phyloP scores from a whole-genome alignment of 1,140 invertebrate genomes.

The Caerostris darwini region DNA sequence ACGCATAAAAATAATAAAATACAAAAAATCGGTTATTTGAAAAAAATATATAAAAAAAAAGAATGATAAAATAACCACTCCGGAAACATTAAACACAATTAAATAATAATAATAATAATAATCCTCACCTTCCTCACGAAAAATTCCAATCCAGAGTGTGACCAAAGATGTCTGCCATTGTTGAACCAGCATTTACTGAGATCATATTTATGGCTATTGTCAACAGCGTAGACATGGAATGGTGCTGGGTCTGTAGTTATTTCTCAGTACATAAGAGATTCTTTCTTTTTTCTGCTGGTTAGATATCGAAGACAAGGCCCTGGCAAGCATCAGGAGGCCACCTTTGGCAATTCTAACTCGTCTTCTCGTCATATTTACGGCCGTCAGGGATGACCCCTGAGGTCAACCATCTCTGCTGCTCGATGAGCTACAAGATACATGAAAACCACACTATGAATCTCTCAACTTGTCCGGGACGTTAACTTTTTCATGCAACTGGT shows the following conservation, averaged over 20 bases:
- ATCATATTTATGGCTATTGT: slow-evolving; percentile 69
- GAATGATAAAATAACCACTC: no score
- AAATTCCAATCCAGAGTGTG: neutral
- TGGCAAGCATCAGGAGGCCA: slow-evolving; percentile 69
- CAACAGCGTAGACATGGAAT: slow-evolving; percentile 71
- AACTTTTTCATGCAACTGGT: slow-evolving; percentile 23
- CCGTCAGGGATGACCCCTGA: slow-evolving; percentile 50
- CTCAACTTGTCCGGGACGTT: slow-evolving; percentile 41
- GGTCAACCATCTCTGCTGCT: slow-evolving; percentile 71
- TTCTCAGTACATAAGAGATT: slow-evolving; percentile 59
- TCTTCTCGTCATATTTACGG: slow-evolving; percentile 74
- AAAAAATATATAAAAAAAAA: no score
- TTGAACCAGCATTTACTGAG: neutral
- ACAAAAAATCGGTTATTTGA: no score
- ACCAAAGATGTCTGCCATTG: slow-evolving; percentile 29
- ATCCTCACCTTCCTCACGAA: no score
- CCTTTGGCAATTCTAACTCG: slow-evolving; percentile 61
- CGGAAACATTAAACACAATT: no score
- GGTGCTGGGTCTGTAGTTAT: slow-evolving; percentile 73
- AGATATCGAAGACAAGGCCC: slow-evolving; percentile 43
- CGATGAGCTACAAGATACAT: slow-evolving; percentile 69
- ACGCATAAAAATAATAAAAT: no score
- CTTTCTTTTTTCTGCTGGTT: slow-evolving; percentile 15
- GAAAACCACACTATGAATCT: slow-evolving; percentile 56
- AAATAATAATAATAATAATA: no score